Evolutionary conservation across 2,113 vertebrate genomes (phyloP).

Genomic region (Hippocampus barbouri): DNA sequence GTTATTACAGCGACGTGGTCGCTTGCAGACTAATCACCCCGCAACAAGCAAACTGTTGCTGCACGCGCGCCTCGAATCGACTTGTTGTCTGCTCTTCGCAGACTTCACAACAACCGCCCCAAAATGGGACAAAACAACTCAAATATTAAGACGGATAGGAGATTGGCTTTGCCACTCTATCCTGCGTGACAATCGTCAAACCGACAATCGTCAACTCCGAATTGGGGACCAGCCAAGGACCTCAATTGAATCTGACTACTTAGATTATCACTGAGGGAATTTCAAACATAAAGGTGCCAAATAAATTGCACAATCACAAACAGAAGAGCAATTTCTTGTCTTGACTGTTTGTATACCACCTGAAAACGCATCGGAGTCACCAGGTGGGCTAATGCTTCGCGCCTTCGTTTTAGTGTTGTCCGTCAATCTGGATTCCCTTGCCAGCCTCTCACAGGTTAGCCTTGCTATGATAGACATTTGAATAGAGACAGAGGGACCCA

Average conservation of each 20-base stretch:
- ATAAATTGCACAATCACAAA: neutral
- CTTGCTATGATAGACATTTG: too few relatives aligned
- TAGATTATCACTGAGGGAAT: neutral
- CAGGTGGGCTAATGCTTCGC: neutral
- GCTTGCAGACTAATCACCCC: conserved; percentile 62
- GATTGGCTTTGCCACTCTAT: neutral
- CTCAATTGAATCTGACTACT: neutral
- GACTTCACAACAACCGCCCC: neutral
- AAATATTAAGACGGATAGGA: neutral
- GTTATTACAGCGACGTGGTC: conserved; percentile 64
- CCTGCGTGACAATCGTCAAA: neutral
- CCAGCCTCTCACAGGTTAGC: too few relatives aligned
- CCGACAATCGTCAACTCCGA: neutral
- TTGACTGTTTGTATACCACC: neutral
- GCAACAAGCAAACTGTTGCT: conserved; percentile 56
- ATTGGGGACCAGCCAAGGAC: too few relatives aligned
- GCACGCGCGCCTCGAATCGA: conserved; percentile 48
- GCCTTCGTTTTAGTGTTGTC: too few relatives aligned
- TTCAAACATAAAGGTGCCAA: neutral
- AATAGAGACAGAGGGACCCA: too few relatives aligned
- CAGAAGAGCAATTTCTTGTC: neutral
- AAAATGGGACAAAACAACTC: too few relatives aligned
- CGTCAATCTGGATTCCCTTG: too few relatives aligned
- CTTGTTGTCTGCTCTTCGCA: conserved; percentile 46
- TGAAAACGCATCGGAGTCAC: neutral